A percentile compares a stretch with the other conserved stretches of the same genome.
Evolutionary conservation across 2,888 invertebrate genomes (phyloP).

Genomic region (Erebia ligea): DNA sequence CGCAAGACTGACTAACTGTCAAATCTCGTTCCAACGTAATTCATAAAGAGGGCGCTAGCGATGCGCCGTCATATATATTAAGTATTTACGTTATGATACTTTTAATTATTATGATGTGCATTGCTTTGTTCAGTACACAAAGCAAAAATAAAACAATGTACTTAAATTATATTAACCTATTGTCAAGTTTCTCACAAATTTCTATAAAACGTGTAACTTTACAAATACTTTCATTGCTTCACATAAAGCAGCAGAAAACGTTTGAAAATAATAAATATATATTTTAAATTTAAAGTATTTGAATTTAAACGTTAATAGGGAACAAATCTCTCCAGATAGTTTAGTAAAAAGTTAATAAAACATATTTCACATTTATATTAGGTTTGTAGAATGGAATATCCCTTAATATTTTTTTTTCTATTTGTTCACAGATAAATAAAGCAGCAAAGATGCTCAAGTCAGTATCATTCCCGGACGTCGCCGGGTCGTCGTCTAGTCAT

Average conservation of each 20-base stretch:
- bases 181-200: background rate
- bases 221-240: background rate
- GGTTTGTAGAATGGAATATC: background rate
- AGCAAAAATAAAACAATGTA: background rate
- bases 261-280: background rate
- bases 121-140: background rate
- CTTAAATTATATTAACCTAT: background rate
- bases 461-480: slow-evolving; percentile 54
- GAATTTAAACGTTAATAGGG: no score
- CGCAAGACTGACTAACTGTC: no score
- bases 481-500: slow-evolving; percentile 66
- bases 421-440: slow-evolving; percentile 60
- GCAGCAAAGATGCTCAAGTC: slow-evolving; percentile 55
- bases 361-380: no score
- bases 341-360: no score
- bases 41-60: no score
- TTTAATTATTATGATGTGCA: background rate
- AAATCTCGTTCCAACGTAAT: no score
- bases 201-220: background rate
- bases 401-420: slow-evolving; percentile 23
- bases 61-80: no score
- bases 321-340: no score
- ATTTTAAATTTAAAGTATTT: no score
- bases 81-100: background rate
- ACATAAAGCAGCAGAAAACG: background rate